A percentile compares a stretch with the other conserved stretches of the same genome.
Conservation (phyloP, 2,797 vertebrate species). For the Cossypha dichroa region DNA sequence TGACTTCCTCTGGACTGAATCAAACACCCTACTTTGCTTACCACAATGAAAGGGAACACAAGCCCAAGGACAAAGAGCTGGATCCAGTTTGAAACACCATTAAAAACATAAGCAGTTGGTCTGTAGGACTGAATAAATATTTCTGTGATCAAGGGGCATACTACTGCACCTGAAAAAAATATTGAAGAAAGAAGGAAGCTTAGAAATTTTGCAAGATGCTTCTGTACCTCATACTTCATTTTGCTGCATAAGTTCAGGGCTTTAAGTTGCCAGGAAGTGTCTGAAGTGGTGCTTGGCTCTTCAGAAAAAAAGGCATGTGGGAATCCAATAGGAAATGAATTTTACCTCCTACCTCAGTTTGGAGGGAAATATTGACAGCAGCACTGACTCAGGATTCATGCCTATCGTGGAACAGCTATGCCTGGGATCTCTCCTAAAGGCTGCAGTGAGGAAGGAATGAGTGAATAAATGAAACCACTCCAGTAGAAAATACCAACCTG, state of each 20-base stretch:
- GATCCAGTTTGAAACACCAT: constrained; percentile 75
- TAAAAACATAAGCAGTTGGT: constrained; percentile 75
- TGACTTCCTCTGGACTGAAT: not conserved
- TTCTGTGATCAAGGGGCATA: constrained; percentile 75
- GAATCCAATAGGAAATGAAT: not conserved
- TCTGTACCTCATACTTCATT: not conserved
- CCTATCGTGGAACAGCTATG: not conserved
- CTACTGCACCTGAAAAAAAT: constrained; percentile 72
- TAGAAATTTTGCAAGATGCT: not conserved
- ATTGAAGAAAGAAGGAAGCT: not conserved
- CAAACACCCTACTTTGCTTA: constrained; percentile 56
- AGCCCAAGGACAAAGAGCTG: constrained; percentile 81
- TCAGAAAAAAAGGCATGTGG: not conserved
- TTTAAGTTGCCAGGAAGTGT: not conserved
- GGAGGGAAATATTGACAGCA: not conserved
- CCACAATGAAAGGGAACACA: constrained; percentile 83
- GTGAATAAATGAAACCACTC: not conserved
- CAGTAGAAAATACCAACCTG: constrained; percentile 75
- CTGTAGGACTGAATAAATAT: constrained; percentile 82
- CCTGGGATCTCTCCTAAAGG: not conserved
- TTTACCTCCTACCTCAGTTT: not conserved
- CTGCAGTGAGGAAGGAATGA: not conserved
- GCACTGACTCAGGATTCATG: not conserved
- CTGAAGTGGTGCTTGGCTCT: not conserved
- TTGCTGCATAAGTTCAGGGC: not conserved